Conservation (phyloP, 2,888 invertebrate genomes). For the Pyrrhia umbra region DNA sequence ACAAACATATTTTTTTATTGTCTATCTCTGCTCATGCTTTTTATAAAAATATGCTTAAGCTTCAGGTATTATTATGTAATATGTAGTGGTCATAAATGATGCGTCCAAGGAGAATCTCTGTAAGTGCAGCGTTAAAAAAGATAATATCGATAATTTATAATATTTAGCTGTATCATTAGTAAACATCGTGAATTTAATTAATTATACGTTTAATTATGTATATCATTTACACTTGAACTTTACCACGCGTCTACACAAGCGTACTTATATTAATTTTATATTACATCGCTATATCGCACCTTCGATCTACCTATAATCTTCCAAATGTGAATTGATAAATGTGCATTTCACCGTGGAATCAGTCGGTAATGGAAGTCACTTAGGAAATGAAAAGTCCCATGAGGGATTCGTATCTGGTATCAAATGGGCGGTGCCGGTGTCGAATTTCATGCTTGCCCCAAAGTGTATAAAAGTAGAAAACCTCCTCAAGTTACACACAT, state of each 20-base stretch:
- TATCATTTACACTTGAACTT: constrained; percentile 67
- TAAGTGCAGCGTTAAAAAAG: constrained; percentile 48
- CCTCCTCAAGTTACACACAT: constrained; percentile 81
- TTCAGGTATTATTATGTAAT: not conserved
- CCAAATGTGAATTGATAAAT: constrained; percentile 67
- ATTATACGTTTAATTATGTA: constrained; percentile 50
- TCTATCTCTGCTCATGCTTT: not conserved
- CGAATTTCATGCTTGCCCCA: constrained; percentile 84
- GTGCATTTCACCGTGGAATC: constrained; percentile 74
- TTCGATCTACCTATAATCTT: constrained; percentile 48
- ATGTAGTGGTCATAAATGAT: constrained; percentile 18
- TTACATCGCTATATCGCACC: constrained; percentile 41
- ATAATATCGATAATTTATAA: constrained; percentile 65
- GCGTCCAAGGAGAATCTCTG: constrained; percentile 37
- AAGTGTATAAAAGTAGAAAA: constrained; percentile 82
- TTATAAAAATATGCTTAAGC: not conserved
- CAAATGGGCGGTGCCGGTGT: constrained; percentile 80
- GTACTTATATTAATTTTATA: constrained; percentile 25
- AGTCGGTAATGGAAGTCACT: constrained; percentile 76
- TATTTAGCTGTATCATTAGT: constrained; percentile 69
- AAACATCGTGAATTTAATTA: constrained; percentile 76
- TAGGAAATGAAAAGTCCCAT: constrained; percentile 85
- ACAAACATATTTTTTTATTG: no score
- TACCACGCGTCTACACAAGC: constrained; percentile 44
- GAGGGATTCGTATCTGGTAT: constrained; percentile 75